Conservation (phyloP, 2,797 vertebrate genomes). For the Choloepus didactylus region DNA sequence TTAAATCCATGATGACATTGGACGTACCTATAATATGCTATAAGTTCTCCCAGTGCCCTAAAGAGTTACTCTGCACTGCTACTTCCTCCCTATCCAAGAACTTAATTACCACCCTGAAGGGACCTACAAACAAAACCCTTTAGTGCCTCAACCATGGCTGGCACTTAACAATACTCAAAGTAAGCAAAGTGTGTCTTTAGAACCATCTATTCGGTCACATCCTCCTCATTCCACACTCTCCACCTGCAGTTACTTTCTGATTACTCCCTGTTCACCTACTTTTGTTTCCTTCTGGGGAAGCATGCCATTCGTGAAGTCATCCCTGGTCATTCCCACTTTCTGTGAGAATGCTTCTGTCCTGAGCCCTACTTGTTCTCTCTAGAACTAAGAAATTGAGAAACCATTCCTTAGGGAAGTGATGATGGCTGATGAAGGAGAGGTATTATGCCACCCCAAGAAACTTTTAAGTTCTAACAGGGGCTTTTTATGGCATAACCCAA, state of each 20-base stretch:
- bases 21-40: conserved; percentile 23
- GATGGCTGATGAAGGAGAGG: conserved; percentile 36
- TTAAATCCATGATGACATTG: conserved; percentile 34
- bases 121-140: conserved; percentile 47
- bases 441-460: background rate
- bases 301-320: background rate
- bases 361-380: background rate
- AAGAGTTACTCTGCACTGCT: background rate
- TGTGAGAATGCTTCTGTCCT: background rate
- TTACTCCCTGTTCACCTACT: conserved; percentile 20
- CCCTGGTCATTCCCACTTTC: conserved; percentile 8
- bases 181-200: conserved; percentile 46
- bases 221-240: conserved; percentile 9
- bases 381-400: conserved; percentile 60
- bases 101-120: conserved; percentile 13
- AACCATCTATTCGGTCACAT: background rate
- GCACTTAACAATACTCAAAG: conserved; percentile 45
- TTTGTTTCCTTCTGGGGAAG: conserved; percentile 24
- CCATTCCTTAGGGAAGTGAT: background rate
- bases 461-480: background rate
- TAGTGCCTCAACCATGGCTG: background rate
- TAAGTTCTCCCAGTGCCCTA: conserved; percentile 30
- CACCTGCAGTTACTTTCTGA: conserved; percentile 42
- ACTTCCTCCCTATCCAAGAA: background rate
- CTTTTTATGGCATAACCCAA: conserved; percentile 37